A percentile compares a stretch with the other conserved stretches of the same genome.
phyloP scores from a whole-genome alignment of 2,113 vertebrate species.

The Aptenodytes forsteri region DNA sequence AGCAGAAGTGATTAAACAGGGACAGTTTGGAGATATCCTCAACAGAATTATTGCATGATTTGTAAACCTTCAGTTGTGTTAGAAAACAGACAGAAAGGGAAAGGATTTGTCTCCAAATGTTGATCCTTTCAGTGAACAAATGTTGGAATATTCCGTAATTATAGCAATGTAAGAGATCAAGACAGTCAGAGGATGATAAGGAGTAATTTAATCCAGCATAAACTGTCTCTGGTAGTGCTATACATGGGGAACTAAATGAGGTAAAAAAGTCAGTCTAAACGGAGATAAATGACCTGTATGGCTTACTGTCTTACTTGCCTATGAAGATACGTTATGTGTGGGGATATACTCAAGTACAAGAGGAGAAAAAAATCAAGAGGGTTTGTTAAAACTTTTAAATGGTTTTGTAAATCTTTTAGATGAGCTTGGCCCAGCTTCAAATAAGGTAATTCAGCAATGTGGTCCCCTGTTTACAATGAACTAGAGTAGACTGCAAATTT shows the following conservation, averaged over 20 bases:
- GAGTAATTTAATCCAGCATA: not conserved
- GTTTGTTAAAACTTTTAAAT: constrained; percentile 23
- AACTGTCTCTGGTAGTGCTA: not conserved
- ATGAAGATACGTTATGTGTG: not conserved
- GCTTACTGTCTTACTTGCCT: not conserved
- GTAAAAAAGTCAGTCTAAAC: not conserved
- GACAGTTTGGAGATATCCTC: not conserved
- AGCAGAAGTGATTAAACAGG: not conserved
- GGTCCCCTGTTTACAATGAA: not conserved
- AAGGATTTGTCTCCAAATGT: not conserved
- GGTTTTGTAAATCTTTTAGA: constrained; percentile 8
- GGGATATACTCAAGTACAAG: not conserved
- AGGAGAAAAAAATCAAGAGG: not conserved
- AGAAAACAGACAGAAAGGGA: not conserved
- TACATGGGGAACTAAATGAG: not conserved
- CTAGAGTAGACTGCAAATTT: not conserved
- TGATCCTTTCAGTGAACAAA: not conserved
- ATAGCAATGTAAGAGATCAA: not conserved
- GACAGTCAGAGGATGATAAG: not conserved
- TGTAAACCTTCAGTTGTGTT: not conserved
- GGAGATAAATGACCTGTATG: not conserved
- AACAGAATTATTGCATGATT: not conserved
- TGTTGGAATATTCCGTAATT: not conserved
- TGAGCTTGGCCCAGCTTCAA: not conserved
- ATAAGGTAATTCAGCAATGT: not conserved